A percentile compares a stretch with the other conserved stretches of the same genome.
phyloP scores from a whole-genome alignment of 92 coral and sea anemone genomes.

The Pocillopora meandrina region DNA sequence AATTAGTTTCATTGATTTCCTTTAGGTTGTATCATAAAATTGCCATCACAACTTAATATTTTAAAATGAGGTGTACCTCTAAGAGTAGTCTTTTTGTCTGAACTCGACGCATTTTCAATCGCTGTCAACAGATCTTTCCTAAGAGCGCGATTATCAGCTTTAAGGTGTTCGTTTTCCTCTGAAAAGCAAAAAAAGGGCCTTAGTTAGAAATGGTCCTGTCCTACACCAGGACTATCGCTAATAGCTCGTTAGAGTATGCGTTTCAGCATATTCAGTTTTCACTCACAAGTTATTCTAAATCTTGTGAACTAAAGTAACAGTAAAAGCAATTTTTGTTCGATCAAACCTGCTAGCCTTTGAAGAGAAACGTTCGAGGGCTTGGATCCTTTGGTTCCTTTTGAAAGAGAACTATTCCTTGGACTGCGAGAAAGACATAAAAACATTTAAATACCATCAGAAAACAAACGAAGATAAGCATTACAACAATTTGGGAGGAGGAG shows the following conservation, averaged over 20 bases:
- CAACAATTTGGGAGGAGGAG: no score
- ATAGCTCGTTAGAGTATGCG: no score
- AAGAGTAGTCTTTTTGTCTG: constrained; percentile 48
- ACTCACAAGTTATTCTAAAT: no score
- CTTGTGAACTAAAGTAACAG: not conserved
- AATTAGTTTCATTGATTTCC: no score
- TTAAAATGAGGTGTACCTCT: constrained; percentile 43
- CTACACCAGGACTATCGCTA: no score
- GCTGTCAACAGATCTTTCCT: constrained; percentile 87
- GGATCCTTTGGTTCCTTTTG: constrained; percentile 14
- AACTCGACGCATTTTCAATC: constrained; percentile 69
- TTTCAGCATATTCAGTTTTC: no score
- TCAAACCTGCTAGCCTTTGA: constrained; percentile 54
- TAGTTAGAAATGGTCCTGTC: not conserved
- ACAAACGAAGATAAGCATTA: no score
- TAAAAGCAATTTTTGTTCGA: not conserved
- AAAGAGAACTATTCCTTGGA: constrained; percentile 8
- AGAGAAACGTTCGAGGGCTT: constrained; percentile 46
- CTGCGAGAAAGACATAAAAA: not conserved
- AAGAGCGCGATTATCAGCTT: constrained; percentile 84
- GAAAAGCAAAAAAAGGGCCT: not conserved
- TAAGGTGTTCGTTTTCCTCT: constrained; percentile 83
- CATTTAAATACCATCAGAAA: no score
- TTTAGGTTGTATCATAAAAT: not conserved
- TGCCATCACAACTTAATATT: not conserved